phyloP scores from a whole-genome alignment of 2,113 vertebrate genomes.

The Ophiodon elongatus region DNA sequence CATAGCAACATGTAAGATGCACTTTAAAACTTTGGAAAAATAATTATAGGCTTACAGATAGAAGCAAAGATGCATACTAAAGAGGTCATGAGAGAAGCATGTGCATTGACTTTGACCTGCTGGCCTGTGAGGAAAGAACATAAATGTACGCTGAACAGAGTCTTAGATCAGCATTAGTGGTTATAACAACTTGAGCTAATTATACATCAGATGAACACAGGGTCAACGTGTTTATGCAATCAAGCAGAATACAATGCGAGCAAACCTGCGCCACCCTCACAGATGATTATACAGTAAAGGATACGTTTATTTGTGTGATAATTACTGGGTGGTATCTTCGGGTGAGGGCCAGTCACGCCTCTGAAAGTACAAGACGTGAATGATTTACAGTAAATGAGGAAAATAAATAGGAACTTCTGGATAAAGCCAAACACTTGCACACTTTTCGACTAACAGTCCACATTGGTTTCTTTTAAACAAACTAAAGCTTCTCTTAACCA shows the following conservation, averaged over 20 bases:
- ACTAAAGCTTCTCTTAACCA: not conserved
- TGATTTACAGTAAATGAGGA: constrained; percentile 18
- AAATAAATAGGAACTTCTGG: not conserved
- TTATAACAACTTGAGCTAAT: constrained; percentile 58
- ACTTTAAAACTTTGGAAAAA: constrained; percentile 7
- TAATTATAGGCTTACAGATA: not conserved
- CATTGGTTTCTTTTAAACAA: not conserved
- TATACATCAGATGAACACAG: constrained; percentile 34
- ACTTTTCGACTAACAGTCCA: not conserved
- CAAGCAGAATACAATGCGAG: constrained; percentile 33
- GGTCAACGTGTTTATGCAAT: constrained; percentile 48
- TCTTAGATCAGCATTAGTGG: constrained; percentile 17
- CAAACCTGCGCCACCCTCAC: constrained; percentile 30
- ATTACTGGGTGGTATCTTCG: constrained; percentile 22
- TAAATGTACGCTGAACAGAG: constrained; percentile 7
- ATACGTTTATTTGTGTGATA: constrained; percentile 33
- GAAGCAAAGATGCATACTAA: not conserved
- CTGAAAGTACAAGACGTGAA: constrained; percentile 29
- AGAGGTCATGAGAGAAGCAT: not conserved
- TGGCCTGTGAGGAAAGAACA: constrained; percentile 5
- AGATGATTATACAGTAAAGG: constrained; percentile 58
- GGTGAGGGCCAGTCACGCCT: constrained; percentile 1
- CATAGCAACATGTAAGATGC: not conserved
- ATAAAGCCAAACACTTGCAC: constrained; percentile 1
- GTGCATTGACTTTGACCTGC: not conserved